A percentile compares a stretch with the other conserved stretches of the same genome.
Evolutionary conservation across 2,888 invertebrate species (phyloP).

Genomic region (Autographa pulchrina): DNA sequence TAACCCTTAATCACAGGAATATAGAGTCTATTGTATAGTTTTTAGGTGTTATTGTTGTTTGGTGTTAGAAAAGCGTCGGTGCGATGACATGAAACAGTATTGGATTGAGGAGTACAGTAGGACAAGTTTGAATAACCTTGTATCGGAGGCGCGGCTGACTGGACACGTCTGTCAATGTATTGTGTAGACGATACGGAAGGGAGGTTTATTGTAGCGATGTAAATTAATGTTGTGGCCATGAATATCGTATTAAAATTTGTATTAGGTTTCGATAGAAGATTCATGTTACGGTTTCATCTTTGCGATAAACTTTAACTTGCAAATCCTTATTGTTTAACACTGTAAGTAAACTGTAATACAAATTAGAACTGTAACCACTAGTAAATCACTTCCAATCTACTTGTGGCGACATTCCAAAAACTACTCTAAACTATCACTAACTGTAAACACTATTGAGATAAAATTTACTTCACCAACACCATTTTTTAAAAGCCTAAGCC

Average conservation of each 20-base stretch:
- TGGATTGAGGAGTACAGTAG: constrained; percentile 9
- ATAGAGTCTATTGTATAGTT: constrained; percentile 18
- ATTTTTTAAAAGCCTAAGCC: constrained; percentile 1
- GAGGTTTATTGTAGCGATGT: constrained; percentile 1
- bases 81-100: constrained; percentile 12
- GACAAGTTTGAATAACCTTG: constrained; percentile 6
- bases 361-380: too few species aligned
- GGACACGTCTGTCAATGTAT: not conserved
- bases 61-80: constrained; percentile 3
- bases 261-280: too few species aligned
- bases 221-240: not conserved
- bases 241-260: not conserved
- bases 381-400: too few species aligned
- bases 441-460: not conserved
- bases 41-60: constrained; percentile 24
- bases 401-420: not conserved
- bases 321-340: too few species aligned
- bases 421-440: not conserved
- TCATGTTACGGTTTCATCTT: too few species aligned
- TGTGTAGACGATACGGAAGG: not conserved
- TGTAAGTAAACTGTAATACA: too few species aligned
- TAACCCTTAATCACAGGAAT: not conserved
- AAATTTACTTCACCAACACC: not conserved
- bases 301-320: too few species aligned
- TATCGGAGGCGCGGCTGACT: not conserved